Base-by-base conservation (phyloP, 2,888 invertebrate genomes). In the Norana najaformis region DNA sequence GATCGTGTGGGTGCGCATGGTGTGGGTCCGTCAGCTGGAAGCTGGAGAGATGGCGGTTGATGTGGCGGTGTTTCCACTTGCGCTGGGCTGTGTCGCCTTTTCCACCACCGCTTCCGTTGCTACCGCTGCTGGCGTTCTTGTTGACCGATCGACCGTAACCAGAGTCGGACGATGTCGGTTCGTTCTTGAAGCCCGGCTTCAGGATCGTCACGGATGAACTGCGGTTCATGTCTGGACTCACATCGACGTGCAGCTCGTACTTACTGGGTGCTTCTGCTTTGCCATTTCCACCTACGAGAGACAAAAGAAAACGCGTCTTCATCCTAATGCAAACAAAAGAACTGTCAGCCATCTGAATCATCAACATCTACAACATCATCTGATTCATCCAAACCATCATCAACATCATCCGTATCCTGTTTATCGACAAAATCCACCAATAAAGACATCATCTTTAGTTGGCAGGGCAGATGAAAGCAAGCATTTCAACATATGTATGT, bases 31-130 rank as follows among this genome's bases (percentile, higher is more conserved):
- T 39, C 41, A 41, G 37, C 89, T 89, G 89, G 53, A 89, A 41
- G 53, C 89, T 91, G n/a, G 91, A 91, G 11, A 91, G 90, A 41
- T 91, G 91, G 35, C 91, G 47, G 53, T 91, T 88, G n/a, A 91
- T 91, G 89, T 91, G 91, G 23, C 91, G 89, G 36, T 91, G 91
- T 53, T 91, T 91, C 91, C 91, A 91, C 89, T 91, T 91, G 88
- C 89, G 90, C 34, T 89, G 89, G 36, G 90, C 88, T 6, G 53
- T 88, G 36, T 47, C 88, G 88, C n/a, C 47, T 34, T 88, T 47
- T 37, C 34, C 41, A 38, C 38, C 88, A n/a, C 39, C 41, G 20
- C 30, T 88, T 20, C 88, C 39, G 41, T 38, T 35, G 23, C 35
- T 34, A 34, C 11, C 8, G 88, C 8, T 88, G n/a, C 11, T 69